Percentiles rank a stretch among this genome's conserved stretches.
phyloP scores from a whole-genome alignment of 2,888 invertebrate genomes.

The Pelosia muscerda region DNA sequence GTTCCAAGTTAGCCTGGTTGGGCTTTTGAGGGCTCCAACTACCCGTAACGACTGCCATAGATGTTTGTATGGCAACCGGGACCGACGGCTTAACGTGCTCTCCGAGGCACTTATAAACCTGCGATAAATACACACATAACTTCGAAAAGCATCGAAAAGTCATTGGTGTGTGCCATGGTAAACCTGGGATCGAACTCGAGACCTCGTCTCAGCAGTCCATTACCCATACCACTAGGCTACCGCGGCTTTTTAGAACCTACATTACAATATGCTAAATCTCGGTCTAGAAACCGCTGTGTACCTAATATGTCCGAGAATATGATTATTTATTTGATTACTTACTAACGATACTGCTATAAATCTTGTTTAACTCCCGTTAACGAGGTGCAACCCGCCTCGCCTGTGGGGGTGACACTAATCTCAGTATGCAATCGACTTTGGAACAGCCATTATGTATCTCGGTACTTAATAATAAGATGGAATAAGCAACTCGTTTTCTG shows the following conservation, averaged over 20 bases:
- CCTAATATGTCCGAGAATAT: not conserved
- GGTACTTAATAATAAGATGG: constrained; percentile 20
- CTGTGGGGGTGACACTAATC: constrained; percentile 44
- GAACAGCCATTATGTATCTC: constrained; percentile 25
- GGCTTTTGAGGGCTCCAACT: too few relatives aligned
- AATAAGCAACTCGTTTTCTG: constrained; percentile 11
- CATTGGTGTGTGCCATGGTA: too few relatives aligned
- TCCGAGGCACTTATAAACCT: too few relatives aligned
- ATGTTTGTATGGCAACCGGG: too few relatives aligned
- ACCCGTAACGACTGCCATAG: too few relatives aligned
- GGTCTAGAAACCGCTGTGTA: not conserved
- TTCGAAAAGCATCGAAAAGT: too few relatives aligned
- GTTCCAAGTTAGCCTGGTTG: too few relatives aligned
- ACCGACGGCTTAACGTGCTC: too few relatives aligned
- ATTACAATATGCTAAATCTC: not conserved
- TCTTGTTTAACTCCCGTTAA: constrained; percentile 17
- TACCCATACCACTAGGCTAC: too few relatives aligned
- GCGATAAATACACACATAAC: too few relatives aligned
- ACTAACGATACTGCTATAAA: not conserved
- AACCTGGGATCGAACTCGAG: too few relatives aligned
- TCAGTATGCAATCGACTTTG: constrained; percentile 38
- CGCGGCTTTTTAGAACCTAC: not conserved
- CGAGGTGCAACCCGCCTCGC: constrained; percentile 18
- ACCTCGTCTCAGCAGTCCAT: too few relatives aligned
- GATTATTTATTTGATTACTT: not conserved